Evolutionary conservation across 2,113 vertebrate genomes (phyloP).

Genomic region (Xiphorhynchus elegans): DNA sequence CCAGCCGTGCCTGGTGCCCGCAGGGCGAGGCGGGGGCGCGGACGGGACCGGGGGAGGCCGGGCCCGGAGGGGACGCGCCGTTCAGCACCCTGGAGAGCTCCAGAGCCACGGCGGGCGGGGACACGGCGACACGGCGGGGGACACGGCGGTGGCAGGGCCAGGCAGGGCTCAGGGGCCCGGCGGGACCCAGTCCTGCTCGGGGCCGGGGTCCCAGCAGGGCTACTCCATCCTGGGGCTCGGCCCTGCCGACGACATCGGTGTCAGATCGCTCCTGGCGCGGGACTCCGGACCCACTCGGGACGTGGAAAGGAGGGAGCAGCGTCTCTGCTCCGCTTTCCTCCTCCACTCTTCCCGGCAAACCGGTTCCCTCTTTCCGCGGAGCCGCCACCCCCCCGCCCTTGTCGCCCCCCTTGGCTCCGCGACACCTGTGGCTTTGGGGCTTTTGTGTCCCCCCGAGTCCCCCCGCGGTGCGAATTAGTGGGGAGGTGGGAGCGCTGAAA

Average conservation of each 20-base stretch:
- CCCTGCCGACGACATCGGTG: background rate
- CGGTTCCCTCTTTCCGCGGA: background rate
- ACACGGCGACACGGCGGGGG: background rate
- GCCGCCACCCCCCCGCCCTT: background rate
- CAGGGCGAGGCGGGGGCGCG: background rate
- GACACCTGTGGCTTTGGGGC: background rate
- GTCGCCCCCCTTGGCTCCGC: background rate
- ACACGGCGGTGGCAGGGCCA: background rate
- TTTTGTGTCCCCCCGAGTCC: too few relatives aligned
- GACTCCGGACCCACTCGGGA: background rate
- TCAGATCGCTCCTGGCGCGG: background rate
- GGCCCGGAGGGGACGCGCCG: accelerated
- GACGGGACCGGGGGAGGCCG: background rate
- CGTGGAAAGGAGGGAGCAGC: background rate
- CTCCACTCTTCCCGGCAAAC: too few relatives aligned
- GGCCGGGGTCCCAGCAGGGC: background rate
- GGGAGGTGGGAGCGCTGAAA: background rate
- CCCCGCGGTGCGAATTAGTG: background rate
- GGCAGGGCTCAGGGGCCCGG: too few relatives aligned
- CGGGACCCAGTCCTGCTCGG: too few relatives aligned
- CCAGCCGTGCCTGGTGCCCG: background rate
- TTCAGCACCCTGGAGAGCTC: slow-evolving; percentile 57
- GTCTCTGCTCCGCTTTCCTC: background rate
- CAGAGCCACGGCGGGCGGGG: background rate
- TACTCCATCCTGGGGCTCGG: background rate